Percentiles rank a stretch among this genome's conserved stretches.
Evolutionary conservation across 1,140 invertebrate genomes (phyloP).

Genomic region (Aphidius ervi): DNA sequence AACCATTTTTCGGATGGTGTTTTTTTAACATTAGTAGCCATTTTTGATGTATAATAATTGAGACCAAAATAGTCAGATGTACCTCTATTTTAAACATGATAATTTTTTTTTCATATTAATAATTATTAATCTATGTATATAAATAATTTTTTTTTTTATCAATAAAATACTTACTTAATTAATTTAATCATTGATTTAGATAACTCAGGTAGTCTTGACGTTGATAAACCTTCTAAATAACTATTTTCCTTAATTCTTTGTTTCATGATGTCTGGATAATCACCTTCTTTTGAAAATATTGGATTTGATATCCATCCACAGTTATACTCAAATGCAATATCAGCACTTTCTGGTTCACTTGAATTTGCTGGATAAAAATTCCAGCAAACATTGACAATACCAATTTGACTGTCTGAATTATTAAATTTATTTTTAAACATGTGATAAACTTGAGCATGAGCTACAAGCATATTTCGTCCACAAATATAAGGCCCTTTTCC

Average conservation of each 20-base stretch:
- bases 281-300: conserved; percentile 5
- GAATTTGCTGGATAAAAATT: not conserved
- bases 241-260: not conserved
- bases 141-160: no score
- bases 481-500: conserved; percentile 49
- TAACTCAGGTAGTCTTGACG: not conserved
- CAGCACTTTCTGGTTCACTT: not conserved
- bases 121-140: no score
- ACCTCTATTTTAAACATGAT: not conserved
- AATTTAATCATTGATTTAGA: not conserved
- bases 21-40: conserved; percentile 31
- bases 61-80: conserved; percentile 42
- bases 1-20: conserved; percentile 20
- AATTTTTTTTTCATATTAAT: no score
- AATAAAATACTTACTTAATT: no score
- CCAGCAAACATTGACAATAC: conserved; percentile 1
- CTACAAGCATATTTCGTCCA: conserved; percentile 53
- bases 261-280: conserved; percentile 4
- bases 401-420: conserved; percentile 13
- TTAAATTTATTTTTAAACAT: conserved; percentile 18
- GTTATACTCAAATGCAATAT: conserved; percentile 3
- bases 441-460: conserved; percentile 55
- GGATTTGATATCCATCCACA: conserved; percentile 1
- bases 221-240: not conserved
- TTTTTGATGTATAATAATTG: conserved; percentile 57